Evolutionary conservation across 2,888 invertebrate genomes (phyloP), one percentile per base, ranked within the genome.

Genomic region (Meghimatium bilineatum): DNA sequence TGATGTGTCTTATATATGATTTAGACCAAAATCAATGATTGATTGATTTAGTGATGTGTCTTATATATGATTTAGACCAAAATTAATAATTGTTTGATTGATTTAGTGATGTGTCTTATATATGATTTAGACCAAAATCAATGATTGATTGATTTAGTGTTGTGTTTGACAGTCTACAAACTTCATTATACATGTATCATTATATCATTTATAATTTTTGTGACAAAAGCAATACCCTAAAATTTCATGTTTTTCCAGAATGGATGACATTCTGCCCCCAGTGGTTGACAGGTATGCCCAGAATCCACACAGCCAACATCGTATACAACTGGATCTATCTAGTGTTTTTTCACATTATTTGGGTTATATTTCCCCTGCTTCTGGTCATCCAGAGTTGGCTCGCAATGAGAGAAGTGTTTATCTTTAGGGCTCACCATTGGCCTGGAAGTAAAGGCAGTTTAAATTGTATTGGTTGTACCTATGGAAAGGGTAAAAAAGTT

Each of bases 201-300:
- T n/a, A n/a, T n/a, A n/a, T n/a, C n/a, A n/a, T n/a, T n/a, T n/a
- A n/a, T n/a, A n/a, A 20, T 56, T 56, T 56, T 56, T 56, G 23
- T 20, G n/a, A n/a, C n/a, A n/a, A n/a, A n/a, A n/a, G n/a, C 56
- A 14, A 20, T 56, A 23, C 17, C 20, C 20, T 56, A 5, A 66
- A 12, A 66, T 26, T 8, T 66, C 0, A 8, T 5, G 6, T 29
- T 14, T 5, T 66, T 66, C 2, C 66, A 66, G 66, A 29, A 66
- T 66, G 66, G 66, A 66, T 66, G 29, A n/a, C 32, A 8, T n/a
- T n/a, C 29, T 5, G 66, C 29, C n/a, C 66, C n/a, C 92, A 93
- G 44, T 90, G 91, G 91, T 82, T 93, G 85, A 88, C 87, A 14
- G 91, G 92, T 32, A 91, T 89, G 82, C 88, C 87, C 12, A 90